Base-by-base conservation (phyloP, 1,140 invertebrate species). In the Teleopsis dalmanni region DNA sequence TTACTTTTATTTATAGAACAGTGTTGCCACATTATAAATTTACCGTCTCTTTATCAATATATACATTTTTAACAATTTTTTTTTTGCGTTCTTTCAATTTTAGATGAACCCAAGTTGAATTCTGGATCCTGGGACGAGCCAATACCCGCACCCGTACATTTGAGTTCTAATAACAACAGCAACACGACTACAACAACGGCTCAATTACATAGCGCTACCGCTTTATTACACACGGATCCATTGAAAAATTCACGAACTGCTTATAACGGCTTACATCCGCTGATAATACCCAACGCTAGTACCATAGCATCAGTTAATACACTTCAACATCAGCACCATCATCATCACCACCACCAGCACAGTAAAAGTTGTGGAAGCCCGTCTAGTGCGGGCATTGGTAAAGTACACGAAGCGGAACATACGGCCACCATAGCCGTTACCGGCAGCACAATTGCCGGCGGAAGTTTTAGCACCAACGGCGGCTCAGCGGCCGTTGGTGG, bases 401-500 rank as follows among this genome's bases (percentile, higher is more conserved):
- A 25, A 36, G 25, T 19, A 35, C 22, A 33, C 35, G 43, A 51
- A 31, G 38, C 41, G 23, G 37, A 44, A 43, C 25, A 41, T 44
- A 29, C 48, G 23, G 26, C 41, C 38, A 21, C 16, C 25, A 37
- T 46, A 33, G 47, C 33, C 21, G 19, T 49, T 14, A 52, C 45
- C 47, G 47, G 47, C 43, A 53, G 37, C 62, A 66, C 64, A 67
- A 67, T 66, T 62, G 63, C 63, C 58, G 63, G 64, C 59, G 64
- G 61, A 64, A 66, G 61, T 53, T 60, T 60, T 53, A 62, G 57
- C 61, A 58, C 60, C 64, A 64, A 64, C 64, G 61, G 64, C 62
- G 57, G 58, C 59, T 44, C 48, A 56, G 62, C 52, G 59, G 64
- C 61, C 64, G 64, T 67, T 66, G 64, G 64, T 63, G 57, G 34